Base-by-base conservation (phyloP, 2,797 vertebrate genomes). In the Enteromius anoplus region DNA sequence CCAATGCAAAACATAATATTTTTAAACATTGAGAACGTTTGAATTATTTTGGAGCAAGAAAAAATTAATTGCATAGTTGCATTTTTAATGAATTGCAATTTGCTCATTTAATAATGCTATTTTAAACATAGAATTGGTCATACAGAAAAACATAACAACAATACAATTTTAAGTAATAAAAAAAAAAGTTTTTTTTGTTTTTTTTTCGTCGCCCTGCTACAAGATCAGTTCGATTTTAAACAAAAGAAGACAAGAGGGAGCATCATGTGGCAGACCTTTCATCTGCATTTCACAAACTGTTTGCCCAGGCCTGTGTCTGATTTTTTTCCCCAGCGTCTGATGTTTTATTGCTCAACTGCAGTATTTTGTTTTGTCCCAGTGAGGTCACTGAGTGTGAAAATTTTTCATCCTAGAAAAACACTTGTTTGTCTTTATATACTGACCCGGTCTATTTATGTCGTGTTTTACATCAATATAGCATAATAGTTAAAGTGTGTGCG, bases 261-360 rank as follows among this genome's bases (percentile, higher is more conserved):
- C 58, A 45, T 86, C 12, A 49, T 42, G 53, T 19, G 29, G 23
- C 76, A 83, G 81, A 86, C 75, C 42, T 86, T 79, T 85, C 84
- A 29, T 82, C 81, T 78, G 58, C 32, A 75, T 84, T 87, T 78
- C 78, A 70, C 66, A 78, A 76, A 77, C 73, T 34, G 5, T 84
- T 84, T 78, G 72, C 42, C 60, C 53, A 0, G 55, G 37, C 47
- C 23, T 64, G 53, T 60, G 69, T 66, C 49, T 66, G 37, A 45
- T 60, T 71, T 78, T 60, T 62, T 60, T 14, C 9, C 5, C 21
- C 37, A 66, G 84, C 85, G 65, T 75, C 62, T 70, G 26, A 15
- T 62, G 42, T 79, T 76, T 82, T 84, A 86, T 82, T 84, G 79
- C 79, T 84, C 80, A 80, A 80, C 55, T 69, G 64, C n/a, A 64